Evolutionary conservation across 1,140 invertebrate species (phyloP), one percentile per base, ranked within the genome.

Genomic region (Rhyacophila brunnea): DNA sequence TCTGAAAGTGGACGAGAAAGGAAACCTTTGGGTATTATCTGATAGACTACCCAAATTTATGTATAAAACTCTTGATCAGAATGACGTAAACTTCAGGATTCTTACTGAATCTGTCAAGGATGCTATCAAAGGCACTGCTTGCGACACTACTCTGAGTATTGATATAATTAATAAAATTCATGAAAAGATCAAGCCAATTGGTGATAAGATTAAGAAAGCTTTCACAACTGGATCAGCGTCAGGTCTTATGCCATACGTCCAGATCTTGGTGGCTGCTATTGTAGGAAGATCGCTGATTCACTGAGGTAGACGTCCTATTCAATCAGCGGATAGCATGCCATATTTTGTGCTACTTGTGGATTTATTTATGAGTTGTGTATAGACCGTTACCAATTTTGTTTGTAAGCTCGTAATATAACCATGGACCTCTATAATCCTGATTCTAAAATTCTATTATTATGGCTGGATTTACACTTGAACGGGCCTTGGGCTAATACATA

Each of bases 61-160:
- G 79, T 89, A 90, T 62, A 78, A 76, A 1, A 74, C 80, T 19
- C 68, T 91, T 34, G 78, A 89, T 68, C 67, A 74, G 0, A 75
- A 82, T 1, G 86, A 88, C 23, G 81, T 87, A 4, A 91, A 91
- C 66, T 91, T 88, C 65, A 83, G 88, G 56, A 83, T 91, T 52
- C 76, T 90, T 15, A 85, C 77, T 1, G 85, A 84, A 3, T 80
- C 80, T 0, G 83, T 88, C 0, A 65, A 80, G 1, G 84, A 89
- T 18, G 85, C 85, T 2, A 85, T 91, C 9, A 81, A 81, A 52
- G 83, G 84, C 6, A 90, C 88, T 0, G 81, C 84, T 1, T 91
- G 89, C 61, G 82, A 85, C 63, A 68, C 75, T 2, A 81, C 74
- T 1, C 72, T 77, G 0, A 68, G 80, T 54, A 77, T 77, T 1